These are phyloP conservation scores for Branchellion lobata DNA, from an alignment of 2,888 invertebrate genomes.

Conservation along the genomic window DNA sequence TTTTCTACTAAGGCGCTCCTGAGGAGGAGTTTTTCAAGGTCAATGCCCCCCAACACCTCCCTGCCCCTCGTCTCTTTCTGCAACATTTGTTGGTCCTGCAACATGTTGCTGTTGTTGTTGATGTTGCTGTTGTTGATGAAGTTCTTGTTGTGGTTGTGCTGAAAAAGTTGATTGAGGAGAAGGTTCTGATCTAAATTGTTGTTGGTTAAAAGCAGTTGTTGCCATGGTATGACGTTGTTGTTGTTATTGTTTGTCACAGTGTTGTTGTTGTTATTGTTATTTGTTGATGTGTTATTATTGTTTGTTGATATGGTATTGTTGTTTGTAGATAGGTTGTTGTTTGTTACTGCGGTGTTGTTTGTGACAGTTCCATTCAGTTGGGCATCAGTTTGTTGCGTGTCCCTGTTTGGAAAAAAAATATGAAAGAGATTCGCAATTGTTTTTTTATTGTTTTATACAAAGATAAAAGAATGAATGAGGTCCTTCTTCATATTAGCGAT, in stretches of 20 bases:
- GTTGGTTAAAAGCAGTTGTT: background rate
- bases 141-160: background rate
- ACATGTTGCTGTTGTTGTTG: background rate
- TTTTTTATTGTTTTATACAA: too few relatives aligned
- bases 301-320: background rate
- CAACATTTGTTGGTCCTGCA: constrained; percentile 27
- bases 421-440: too few relatives aligned
- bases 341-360: too few relatives aligned
- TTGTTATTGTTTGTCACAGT: background rate
- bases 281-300: constrained; percentile 12
- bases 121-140: constrained; percentile 27
- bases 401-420: too few relatives aligned
- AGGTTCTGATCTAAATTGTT: constrained; percentile 17
- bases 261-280: constrained; percentile 26
- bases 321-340: too few relatives aligned
- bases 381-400: too few relatives aligned
- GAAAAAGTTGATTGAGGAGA: constrained; percentile 6
- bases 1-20: constrained; percentile 52
- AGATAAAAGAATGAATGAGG: too few relatives aligned
- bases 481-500: too few relatives aligned
- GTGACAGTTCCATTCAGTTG: too few relatives aligned
- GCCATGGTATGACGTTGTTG: constrained; percentile 1
- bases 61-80: background rate
- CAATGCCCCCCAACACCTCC: constrained; percentile 34
- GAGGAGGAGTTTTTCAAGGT: constrained; percentile 51